Evolutionary conservation across 2,113 vertebrate genomes (phyloP).

Genomic region (Dasyornis broadbenti): DNA sequence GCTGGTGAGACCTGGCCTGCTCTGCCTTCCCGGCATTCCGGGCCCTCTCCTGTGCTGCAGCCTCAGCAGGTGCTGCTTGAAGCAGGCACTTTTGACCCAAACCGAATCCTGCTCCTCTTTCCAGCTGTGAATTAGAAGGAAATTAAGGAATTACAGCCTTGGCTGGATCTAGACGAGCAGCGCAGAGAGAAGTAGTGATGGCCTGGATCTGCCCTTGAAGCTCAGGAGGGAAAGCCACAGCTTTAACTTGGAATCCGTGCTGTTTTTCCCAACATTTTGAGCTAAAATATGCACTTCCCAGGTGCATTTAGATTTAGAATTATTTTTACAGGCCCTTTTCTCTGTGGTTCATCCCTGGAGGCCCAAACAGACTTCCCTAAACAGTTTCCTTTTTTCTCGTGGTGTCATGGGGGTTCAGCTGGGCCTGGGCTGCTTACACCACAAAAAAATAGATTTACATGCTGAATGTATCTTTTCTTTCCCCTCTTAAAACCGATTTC

Average conservation of each 20-base stretch:
- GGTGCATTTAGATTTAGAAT: not conserved
- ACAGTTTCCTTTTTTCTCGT: not conserved
- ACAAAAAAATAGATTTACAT: not conserved
- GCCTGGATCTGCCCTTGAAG: not conserved
- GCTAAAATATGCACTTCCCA: not conserved
- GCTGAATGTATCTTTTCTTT: not conserved
- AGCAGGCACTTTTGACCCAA: not conserved
- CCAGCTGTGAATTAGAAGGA: not conserved
- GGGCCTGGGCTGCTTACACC: not conserved
- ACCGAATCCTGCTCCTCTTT: not conserved
- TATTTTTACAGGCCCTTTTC: not conserved
- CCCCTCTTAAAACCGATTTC: not conserved
- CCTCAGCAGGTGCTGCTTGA: not conserved
- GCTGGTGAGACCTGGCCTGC: not conserved
- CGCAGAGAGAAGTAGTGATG: not conserved
- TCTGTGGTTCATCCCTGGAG: not conserved
- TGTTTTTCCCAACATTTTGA: not conserved
- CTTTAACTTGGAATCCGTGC: fast-evolving
- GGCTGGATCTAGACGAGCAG: not conserved
- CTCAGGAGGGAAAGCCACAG: not conserved
- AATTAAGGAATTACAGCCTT: not conserved
- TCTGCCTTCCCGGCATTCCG: not conserved
- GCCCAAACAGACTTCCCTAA: not conserved
- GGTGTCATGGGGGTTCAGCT: not conserved
- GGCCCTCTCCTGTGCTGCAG: not conserved